Evolutionary conservation across 2,888 invertebrate species (phyloP), one percentile per base, ranked within the genome.

Genomic region (Invenusta paracnida): DNA sequence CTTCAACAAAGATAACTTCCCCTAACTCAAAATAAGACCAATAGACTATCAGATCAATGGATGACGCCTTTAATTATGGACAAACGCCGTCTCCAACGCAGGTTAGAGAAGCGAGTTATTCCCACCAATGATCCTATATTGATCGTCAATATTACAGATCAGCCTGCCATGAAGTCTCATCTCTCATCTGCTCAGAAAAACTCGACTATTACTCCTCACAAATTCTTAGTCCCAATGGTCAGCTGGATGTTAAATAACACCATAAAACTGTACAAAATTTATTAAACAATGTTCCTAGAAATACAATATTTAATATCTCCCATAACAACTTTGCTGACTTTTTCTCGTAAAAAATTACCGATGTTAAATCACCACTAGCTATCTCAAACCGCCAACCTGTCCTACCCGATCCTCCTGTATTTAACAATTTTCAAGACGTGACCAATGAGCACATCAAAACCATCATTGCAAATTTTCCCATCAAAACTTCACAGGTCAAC

Each of bases 21-120:
- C n/a, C 73, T 73, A 73, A 73, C 25, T n/a, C 73, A 73, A 73
- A 73, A 73, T 73, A 73, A 73, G 25, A 73, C 73, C 73, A 73
- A 73, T n/a, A 73, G 17, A 73, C 73, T 73, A n/a, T 73, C 73
- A 73, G 73, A 73, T 73, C 73, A 73, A 73, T 73, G 73, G 73
- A 73, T 73, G 73, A 73, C 27, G 11, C 73, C 73, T 73, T 73
- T 73, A 23, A 5, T 73, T 73, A 73, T 73, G 73, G 73, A 73
- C 25, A 73, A 73, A 73, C 25, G 73, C 25, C 73, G 27, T 73
- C 25, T 73, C 25, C 73, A 23, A n/a, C 27, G 73, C 73, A 5
- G 73, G 27, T 73, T 73, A 73, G 73, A 73, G 25, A 73, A 73
- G 27, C 17, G 73, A 23, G 25, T 23, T 73, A 73, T 73, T 73